Percentiles rank a stretch among this genome's conserved stretches.
Evolutionary conservation across 2,888 invertebrate species (phyloP).

Genomic region (Xestia sexstrigata): DNA sequence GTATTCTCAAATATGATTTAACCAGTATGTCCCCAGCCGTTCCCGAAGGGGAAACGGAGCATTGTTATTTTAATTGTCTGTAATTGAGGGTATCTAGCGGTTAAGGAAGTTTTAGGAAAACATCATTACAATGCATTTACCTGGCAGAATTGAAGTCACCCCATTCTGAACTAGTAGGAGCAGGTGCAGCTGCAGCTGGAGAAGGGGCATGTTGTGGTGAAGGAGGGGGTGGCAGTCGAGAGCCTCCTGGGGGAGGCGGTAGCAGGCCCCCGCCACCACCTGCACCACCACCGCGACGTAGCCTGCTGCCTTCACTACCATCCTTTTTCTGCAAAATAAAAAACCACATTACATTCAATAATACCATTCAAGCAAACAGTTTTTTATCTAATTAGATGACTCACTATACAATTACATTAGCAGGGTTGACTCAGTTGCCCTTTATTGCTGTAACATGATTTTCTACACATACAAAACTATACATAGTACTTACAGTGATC

Average conservation of each 20-base stretch:
- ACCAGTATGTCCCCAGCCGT: no score
- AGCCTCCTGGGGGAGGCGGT: slow-evolving; percentile 95
- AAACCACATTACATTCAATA: slow-evolving; percentile 20
- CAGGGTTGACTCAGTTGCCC: slow-evolving; percentile 35
- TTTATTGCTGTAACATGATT: slow-evolving; percentile 38
- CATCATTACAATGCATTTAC: slow-evolving; percentile 73
- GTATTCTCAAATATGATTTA: background rate
- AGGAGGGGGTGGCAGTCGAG: slow-evolving; percentile 94
- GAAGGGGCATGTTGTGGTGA: slow-evolving; percentile 94
- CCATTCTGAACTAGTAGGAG: slow-evolving; percentile 92
- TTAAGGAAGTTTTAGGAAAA: background rate
- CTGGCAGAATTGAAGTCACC: slow-evolving; percentile 95
- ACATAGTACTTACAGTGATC: slow-evolving; percentile 93
- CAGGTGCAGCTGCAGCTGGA: slow-evolving; percentile 86
- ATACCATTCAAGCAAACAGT: slow-evolving; percentile 21
- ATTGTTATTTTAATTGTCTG: no score
- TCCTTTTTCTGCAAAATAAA: slow-evolving; percentile 94
- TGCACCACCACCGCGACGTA: slow-evolving; percentile 88
- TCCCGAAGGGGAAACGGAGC: no score
- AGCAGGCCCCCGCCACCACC: slow-evolving; percentile 91
- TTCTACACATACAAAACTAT: slow-evolving; percentile 14
- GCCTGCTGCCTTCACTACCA: slow-evolving; percentile 94
- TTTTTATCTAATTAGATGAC: slow-evolving; percentile 52
- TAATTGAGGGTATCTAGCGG: no score
- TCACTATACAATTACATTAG: slow-evolving; percentile 48